Evolutionary conservation across 2,797 vertebrate genomes (phyloP), one percentile per base, ranked within the genome.

Genomic region (Silurus lanzhouensis): DNA sequence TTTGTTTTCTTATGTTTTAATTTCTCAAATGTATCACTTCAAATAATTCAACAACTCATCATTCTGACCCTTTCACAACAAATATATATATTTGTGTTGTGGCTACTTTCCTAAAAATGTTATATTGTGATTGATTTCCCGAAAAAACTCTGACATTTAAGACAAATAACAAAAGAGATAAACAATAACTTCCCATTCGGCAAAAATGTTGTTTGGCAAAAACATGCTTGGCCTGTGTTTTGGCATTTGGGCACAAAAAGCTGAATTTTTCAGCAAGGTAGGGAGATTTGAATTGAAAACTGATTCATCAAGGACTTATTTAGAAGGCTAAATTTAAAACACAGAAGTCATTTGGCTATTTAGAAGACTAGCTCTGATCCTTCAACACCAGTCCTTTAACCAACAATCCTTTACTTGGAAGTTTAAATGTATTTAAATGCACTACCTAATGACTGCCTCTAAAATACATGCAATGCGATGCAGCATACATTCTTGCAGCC

Each of bases 401-500:
- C 38, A 38, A 38, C 38, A 38, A 38, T 38, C 38, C 46, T 63
- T 57, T 72, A 88, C 84, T 85, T 55, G 72, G 48, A 63, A 19
- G 74, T 87, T 74, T 83, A 83, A 81, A 72, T 6, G 70, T 7
- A 13, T 31, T 75, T 84, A 68, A 88, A 85, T 60, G 31, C 58
- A 38, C 38, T 57, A 64, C 60, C 70, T 85, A 86, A 77, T 38
- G 85, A 79, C 80, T 78, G 46, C 15, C 14, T 76, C 15, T 20
- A 15, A 46, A 58, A 52, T 58, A 44, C 38, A 38, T 38, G 38
- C 38, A 4, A 38, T 38, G 61, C 44, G 61, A 60, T 68, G 63
- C 17, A n/a, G 84, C 61, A 76, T 83, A 58, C 83, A 83, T 89
- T 89, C 89, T 80, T 81, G 81, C 70, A 84, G 84, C 82, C 85